Conservation (phyloP, 2,888 invertebrate species). For the Drosophila helvetica region DNA sequence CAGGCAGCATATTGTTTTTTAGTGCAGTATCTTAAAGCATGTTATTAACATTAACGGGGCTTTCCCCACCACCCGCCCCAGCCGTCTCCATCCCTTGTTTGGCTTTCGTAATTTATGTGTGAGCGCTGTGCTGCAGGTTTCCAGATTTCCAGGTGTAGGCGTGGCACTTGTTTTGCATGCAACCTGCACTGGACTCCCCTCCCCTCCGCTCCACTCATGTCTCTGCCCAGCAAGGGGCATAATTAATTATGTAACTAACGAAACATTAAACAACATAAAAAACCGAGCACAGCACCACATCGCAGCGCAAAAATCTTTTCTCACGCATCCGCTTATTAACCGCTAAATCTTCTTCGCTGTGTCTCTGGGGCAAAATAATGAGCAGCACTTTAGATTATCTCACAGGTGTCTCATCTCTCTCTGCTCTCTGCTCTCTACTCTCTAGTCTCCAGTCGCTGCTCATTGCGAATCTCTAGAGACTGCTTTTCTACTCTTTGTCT, state of each 20-base stretch:
- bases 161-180: slow-evolving; percentile 70
- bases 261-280: slow-evolving; percentile 40
- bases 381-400: slow-evolving; percentile 69
- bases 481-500: slow-evolving; percentile 3
- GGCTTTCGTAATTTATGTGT: slow-evolving; percentile 73
- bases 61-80: neutral
- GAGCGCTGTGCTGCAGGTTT: slow-evolving; percentile 41
- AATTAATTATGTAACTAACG: slow-evolving; percentile 75
- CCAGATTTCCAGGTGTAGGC: slow-evolving; percentile 50
- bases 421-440: neutral
- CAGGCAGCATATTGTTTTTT: slow-evolving; percentile 48
- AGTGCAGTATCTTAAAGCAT: slow-evolving; percentile 58
- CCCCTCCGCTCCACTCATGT: slow-evolving; percentile 2
- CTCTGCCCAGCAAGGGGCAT: slow-evolving; percentile 48
- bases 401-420: slow-evolving; percentile 45
- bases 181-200: slow-evolving; percentile 22
- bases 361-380: slow-evolving; percentile 64
- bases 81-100: slow-evolving; percentile 48
- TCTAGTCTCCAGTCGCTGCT: neutral
- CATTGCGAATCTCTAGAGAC: slow-evolving; percentile 21
- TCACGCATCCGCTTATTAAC: slow-evolving; percentile 72
- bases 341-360: slow-evolving; percentile 38
- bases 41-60: slow-evolving; percentile 72
- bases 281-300: slow-evolving; percentile 12
- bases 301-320: slow-evolving; percentile 51